Evolutionary conservation across 2,797 vertebrate genomes (phyloP).

Genomic region (Phylloscopus collybita): DNA sequence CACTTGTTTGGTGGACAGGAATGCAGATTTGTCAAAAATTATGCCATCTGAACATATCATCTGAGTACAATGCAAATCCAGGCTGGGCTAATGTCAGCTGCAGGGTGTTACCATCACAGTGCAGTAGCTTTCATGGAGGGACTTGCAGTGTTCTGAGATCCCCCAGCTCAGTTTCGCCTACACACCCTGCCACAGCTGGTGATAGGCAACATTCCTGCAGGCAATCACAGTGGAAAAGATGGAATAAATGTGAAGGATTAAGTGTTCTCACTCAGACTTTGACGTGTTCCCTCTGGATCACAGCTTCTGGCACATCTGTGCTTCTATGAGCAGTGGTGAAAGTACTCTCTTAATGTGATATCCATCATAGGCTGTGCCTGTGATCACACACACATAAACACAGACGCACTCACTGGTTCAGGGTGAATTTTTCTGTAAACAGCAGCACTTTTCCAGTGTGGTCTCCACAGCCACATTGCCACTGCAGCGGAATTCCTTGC

Average conservation of each 20-base stretch:
- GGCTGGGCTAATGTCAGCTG: background rate
- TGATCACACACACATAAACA: slow-evolving; percentile 10
- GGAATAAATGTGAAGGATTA: slow-evolving; percentile 31
- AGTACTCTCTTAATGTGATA: background rate
- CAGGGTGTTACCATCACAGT: rapidly evolving
- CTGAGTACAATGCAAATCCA: background rate
- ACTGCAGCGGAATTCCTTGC: background rate
- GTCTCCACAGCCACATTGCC: background rate
- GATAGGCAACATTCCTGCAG: slow-evolving; percentile 36
- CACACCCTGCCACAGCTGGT: background rate
- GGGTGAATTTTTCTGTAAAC: background rate
- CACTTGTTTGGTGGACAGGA: background rate
- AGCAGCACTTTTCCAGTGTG: background rate
- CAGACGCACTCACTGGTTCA: background rate
- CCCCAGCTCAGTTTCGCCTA: background rate
- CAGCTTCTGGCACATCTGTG: slow-evolving; percentile 27
- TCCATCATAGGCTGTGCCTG: background rate
- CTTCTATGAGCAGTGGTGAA: background rate
- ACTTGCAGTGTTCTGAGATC: background rate
- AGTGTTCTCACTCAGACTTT: slow-evolving; percentile 48
- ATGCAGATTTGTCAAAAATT: background rate
- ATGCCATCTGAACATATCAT: background rate
- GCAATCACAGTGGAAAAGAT: slow-evolving; percentile 10
- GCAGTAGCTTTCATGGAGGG: background rate
- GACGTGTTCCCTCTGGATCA: slow-evolving; percentile 20